Percentiles rank a stretch among this genome's conserved stretches.
These are phyloP conservation scores for Calliphora vicina DNA, from an alignment of 1,140 invertebrate genomes.

Conservation along the genomic window DNA sequence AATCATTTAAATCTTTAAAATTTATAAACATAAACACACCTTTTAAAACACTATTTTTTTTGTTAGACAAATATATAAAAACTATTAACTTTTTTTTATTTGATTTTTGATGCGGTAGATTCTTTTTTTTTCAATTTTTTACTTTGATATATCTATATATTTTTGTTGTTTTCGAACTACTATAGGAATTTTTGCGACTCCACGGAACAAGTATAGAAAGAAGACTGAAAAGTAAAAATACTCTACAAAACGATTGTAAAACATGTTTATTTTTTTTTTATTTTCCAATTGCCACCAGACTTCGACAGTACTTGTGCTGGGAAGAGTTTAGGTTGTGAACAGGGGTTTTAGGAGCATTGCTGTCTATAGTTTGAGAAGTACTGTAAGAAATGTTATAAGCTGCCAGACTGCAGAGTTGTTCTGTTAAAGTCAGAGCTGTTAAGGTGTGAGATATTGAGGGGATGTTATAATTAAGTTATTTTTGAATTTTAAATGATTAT, in stretches of 20 bases:
- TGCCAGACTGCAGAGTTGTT: not conserved
- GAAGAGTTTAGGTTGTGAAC: not conserved
- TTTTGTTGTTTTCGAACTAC: not conserved
- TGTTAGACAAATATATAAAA: too few species aligned
- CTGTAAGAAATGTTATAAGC: not conserved
- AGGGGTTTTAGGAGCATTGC: not conserved
- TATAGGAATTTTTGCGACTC: conserved; percentile 9
- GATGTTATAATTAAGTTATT: too few species aligned
- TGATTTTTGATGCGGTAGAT: not conserved
- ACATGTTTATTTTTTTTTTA: not conserved
- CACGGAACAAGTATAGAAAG: not conserved
- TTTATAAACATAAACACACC: not conserved
- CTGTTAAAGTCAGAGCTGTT: too few species aligned
- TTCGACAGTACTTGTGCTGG: not conserved
- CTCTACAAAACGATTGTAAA: conserved; percentile 5
- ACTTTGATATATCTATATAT: not conserved
- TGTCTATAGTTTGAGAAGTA: not conserved
- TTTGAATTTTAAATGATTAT: too few species aligned
- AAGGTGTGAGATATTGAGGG: too few species aligned
- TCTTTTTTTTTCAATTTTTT: not conserved
- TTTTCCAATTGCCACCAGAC: not conserved
- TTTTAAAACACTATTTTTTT: too few species aligned
- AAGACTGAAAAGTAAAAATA: not conserved
- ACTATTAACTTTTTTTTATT: not conserved
- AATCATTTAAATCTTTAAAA: not conserved